Base-by-base conservation (phyloP, 2,888 invertebrate genomes). In the Phalera bucephala region DNA sequence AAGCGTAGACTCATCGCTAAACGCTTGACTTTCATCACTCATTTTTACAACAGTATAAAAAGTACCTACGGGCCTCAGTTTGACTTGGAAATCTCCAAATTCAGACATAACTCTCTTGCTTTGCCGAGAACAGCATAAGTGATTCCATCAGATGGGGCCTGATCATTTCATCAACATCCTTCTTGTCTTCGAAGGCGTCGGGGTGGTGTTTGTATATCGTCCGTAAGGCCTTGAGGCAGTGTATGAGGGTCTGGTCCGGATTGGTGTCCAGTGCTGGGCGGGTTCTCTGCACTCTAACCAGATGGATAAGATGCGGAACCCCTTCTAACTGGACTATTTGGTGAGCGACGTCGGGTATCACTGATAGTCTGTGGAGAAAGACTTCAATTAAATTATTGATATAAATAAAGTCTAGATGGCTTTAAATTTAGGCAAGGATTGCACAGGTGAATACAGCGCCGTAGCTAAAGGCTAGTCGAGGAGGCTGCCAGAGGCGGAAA, bases 21-120 rank as follows among this genome's bases (percentile, higher is more conserved):
- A n/a, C n/a, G n/a, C n/a, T n/a, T n/a, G n/a, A n/a, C n/a, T n/a
- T n/a, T n/a, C n/a, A n/a, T n/a, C n/a, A n/a, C n/a, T n/a, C n/a
- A n/a, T n/a, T n/a, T n/a, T n/a, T n/a, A n/a, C n/a, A n/a, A n/a
- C n/a, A n/a, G n/a, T n/a, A n/a, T n/a, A n/a, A n/a, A n/a, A n/a
- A n/a, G n/a, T n/a, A n/a, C n/a, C n/a, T n/a, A n/a, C n/a, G n/a
- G n/a, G n/a, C n/a, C n/a, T n/a, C n/a, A n/a, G n/a, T n/a, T n/a
- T n/a, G n/a, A n/a, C n/a, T n/a, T n/a, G n/a, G n/a, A n/a, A n/a
- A n/a, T n/a, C n/a, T n/a, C n/a, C n/a, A n/a, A n/a, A n/a, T 10
- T 83, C 79, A 95, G 25, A 95, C 95, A 72, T 95, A 95, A 71
- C 95, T 95, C 75, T 95, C 95, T 71, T 94, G 94, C 56, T 94